Evolutionary conservation across 2,888 invertebrate species (phyloP), one percentile per base, ranked within the genome.

Genomic region (Zele albiditarsus): DNA sequence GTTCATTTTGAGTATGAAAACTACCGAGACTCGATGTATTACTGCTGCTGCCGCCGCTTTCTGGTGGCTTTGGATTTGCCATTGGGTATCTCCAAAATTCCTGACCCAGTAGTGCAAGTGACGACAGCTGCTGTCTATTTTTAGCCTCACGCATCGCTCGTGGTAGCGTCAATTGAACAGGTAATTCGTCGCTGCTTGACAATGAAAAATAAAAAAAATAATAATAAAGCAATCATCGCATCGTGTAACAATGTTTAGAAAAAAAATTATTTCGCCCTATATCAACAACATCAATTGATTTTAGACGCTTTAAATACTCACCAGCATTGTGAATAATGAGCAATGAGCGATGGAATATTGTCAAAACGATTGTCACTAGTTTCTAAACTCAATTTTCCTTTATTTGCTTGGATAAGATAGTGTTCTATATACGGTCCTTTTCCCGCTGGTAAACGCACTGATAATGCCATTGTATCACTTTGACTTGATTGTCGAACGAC

Each of bases 401-500:
- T 93, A 67, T 94, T 92, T 20, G 96, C 95, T 90, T 97, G 97
- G 82, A 98, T 96, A 84, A 98, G 93, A 91, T 98, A 98, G 90
- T 98, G 98, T 88, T 98, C 98, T 86, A 98, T 97, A 90, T 97
- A 97, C 10, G 96, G 96, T 1, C 96, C 96, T 85, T 95, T 96
- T 84, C 95, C 95, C 25, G 94, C 93, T 0, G 97, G 96, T 78
- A 97, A 91, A 14, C 97, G 94, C 65, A 98, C 97, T 66, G 97
- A 97, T 80, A 98, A 93, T 57, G 98, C 98, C 97, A 98, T 97
- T 71, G 98, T 97, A 84, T 96, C 95, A 58, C 95, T 93, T 89
- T 97, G 97, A 85, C 97, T 97, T 58, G 98, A 98, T 87, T 97
- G 96, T 65, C 98, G 94, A 53, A 98, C 98, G 69, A 98, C 96